Percentiles rank a stretch among this genome's conserved stretches.
Conservation (phyloP, 2,797 vertebrate species). For the Chelon auratus region DNA sequence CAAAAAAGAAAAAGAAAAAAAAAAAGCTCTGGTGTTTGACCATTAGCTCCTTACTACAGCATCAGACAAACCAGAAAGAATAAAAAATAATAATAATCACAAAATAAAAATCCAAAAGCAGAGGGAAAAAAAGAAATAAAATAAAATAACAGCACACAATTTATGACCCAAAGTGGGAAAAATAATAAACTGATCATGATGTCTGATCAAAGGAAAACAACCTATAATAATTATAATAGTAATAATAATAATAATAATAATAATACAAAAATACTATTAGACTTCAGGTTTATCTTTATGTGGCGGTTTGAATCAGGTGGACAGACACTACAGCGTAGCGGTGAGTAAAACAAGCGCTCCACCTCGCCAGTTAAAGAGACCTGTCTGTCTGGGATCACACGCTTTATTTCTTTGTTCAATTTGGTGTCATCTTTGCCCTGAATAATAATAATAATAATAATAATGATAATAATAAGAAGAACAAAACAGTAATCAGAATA, state of each 20-base stretch:
- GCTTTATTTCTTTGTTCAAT: slow-evolving; percentile 77
- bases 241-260: slow-evolving; percentile 56
- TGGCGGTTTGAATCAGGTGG: slow-evolving; percentile 48
- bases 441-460: slow-evolving; percentile 76
- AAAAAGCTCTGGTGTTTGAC: slow-evolving; percentile 65
- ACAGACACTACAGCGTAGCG: slow-evolving; percentile 46
- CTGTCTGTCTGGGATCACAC: slow-evolving; percentile 46
- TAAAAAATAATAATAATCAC: slow-evolving; percentile 39
- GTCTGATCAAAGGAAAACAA: slow-evolving; percentile 66
- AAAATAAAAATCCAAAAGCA: slow-evolving; percentile 36
- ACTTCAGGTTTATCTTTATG: slow-evolving; percentile 58
- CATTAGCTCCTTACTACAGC: slow-evolving; percentile 78
- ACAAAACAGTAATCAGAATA: slow-evolving; percentile 51
- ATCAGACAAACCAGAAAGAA: slow-evolving; percentile 66
- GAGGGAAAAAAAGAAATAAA: slow-evolving; percentile 5
- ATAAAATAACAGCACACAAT: slow-evolving; percentile 73
- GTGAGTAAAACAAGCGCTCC: slow-evolving; percentile 37
- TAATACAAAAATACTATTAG: slow-evolving; percentile 66
- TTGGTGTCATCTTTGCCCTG: slow-evolving; percentile 86
- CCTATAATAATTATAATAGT: slow-evolving; percentile 43
- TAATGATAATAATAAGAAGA: slow-evolving; percentile 51
- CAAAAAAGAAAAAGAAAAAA: slow-evolving; percentile 12
- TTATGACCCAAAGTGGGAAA: slow-evolving; percentile 64
- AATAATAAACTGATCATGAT: slow-evolving; percentile 59
- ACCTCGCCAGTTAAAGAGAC: slow-evolving; percentile 66